A percentile compares a stretch with the other conserved stretches of the same genome.
Evolutionary conservation across 2,888 invertebrate species (phyloP).

Genomic region (Clanis bilineata): DNA sequence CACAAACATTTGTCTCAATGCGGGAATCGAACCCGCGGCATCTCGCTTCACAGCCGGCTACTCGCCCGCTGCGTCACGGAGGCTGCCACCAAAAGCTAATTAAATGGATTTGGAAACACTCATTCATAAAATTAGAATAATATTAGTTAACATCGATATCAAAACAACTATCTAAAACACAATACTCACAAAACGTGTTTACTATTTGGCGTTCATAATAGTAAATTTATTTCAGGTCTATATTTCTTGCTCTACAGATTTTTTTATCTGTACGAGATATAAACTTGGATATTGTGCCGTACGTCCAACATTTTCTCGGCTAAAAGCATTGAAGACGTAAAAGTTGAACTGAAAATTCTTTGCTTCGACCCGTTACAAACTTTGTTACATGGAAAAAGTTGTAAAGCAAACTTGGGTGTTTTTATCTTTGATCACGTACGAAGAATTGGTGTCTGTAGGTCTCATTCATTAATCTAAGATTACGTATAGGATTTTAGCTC

Average conservation of each 20-base stretch:
- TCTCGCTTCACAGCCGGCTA: too few species aligned
- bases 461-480: background rate
- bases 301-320: constrained; percentile 1
- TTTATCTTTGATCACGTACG: background rate
- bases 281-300: constrained; percentile 3
- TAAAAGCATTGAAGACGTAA: constrained; percentile 6
- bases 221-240: too few species aligned
- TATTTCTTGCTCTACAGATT: background rate
- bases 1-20: too few species aligned
- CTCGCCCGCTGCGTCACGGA: too few species aligned
- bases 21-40: too few species aligned
- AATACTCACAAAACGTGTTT: background rate
- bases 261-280: background rate
- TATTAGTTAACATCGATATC: too few species aligned
- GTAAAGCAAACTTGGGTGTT: background rate
- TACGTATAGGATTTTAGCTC: background rate
- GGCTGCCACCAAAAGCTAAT: too few species aligned
- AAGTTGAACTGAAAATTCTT: constrained; percentile 4
- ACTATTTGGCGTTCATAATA: too few species aligned
- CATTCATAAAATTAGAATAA: too few species aligned
- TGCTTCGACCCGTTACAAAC: background rate
- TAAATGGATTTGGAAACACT: too few species aligned
- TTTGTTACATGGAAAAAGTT: constrained; percentile 2
- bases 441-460: too few species aligned
- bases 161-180: background rate